Evolutionary conservation across 2,113 vertebrate species (phyloP).

Genomic region (Microtus pennsylvanicus): DNA sequence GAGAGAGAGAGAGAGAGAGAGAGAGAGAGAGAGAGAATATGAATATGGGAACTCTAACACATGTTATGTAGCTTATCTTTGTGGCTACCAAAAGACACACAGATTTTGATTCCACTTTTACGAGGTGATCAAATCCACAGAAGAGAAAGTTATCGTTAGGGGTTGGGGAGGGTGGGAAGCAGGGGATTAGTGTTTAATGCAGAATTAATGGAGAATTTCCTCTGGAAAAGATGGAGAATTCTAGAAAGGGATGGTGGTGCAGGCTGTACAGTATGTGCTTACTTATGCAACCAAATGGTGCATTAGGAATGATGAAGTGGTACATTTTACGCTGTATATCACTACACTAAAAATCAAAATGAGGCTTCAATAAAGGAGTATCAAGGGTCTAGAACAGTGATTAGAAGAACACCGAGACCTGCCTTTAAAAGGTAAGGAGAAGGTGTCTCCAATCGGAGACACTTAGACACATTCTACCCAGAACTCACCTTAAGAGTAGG

Average conservation of each 20-base stretch:
- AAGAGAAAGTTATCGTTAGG: background rate
- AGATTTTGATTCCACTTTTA: background rate
- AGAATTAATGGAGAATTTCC: background rate
- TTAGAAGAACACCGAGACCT: background rate
- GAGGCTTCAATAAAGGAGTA: background rate
- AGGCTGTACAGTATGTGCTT: background rate
- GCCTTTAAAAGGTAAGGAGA: background rate
- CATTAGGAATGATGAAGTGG: background rate
- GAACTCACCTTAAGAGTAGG: background rate
- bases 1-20: no score
- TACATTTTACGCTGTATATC: background rate
- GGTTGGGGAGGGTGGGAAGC: rapidly evolving
- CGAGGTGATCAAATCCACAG: background rate
- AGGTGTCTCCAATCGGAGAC: background rate
- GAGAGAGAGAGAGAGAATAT: background rate
- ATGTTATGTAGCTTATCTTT: no score
- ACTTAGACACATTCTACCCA: background rate
- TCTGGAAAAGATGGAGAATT: background rate
- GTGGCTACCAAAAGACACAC: no score
- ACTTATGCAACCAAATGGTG: background rate
- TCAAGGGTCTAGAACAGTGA: background rate
- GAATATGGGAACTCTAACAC: no score
- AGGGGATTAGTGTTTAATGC: background rate
- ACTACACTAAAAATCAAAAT: background rate
- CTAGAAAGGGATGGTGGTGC: background rate